phyloP scores from a whole-genome alignment of 2,888 invertebrate genomes.

The Eristalinus sepulchralis region DNA sequence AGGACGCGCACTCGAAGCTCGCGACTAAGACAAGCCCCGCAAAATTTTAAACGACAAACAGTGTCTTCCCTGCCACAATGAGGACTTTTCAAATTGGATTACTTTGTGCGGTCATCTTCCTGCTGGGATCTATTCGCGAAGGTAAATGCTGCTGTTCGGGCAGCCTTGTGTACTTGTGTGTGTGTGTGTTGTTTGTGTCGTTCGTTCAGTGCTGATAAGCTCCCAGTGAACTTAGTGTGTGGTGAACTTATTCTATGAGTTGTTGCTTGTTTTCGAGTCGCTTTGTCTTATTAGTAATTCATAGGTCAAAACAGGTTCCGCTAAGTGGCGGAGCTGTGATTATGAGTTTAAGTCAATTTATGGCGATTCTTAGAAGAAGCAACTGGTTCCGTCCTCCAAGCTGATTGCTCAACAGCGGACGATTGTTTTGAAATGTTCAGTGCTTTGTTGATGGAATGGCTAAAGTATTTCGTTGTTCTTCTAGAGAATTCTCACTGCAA shows the following conservation, averaged over 20 bases:
- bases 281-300: neutral
- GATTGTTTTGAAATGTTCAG: too few species aligned
- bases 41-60: neutral
- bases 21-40: neutral
- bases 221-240: too few species aligned
- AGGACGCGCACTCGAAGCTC: slow-evolving; percentile 40
- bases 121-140: slow-evolving; percentile 30
- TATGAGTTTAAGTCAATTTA: neutral
- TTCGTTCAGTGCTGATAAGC: neutral
- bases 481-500: too few species aligned
- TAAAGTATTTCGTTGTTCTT: too few species aligned
- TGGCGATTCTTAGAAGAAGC: neutral
- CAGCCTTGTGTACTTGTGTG: neutral
- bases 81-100: slow-evolving; percentile 23
- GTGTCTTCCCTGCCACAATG: slow-evolving; percentile 14
- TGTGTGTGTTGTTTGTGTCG: neutral
- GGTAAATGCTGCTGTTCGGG: slow-evolving; percentile 33
- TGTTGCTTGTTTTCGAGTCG: too few species aligned
- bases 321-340: neutral
- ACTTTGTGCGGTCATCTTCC: slow-evolving; percentile 2
- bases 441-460: too few species aligned
- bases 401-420: neutral
- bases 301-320: neutral
- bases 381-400: neutral
- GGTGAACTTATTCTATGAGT: too few species aligned